Conservation (phyloP, 2,888 invertebrate species). For the Thelaira solivaga region DNA sequence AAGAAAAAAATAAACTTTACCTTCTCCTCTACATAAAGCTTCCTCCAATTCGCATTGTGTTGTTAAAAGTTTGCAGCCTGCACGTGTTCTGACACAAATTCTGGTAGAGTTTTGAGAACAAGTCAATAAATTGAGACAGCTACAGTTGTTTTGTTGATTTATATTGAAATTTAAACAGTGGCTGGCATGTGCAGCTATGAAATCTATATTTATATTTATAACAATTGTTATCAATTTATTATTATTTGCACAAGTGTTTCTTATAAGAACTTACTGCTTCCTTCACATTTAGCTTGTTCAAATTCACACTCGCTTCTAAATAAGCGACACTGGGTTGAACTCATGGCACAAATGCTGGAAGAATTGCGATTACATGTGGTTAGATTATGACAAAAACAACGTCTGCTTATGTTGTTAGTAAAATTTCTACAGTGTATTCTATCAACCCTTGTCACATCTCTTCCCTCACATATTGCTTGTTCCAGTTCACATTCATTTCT, state of each 20-base stretch:
- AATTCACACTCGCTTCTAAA: slow-evolving; percentile 38
- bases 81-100: slow-evolving; percentile 18
- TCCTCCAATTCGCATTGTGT: slow-evolving; percentile 27
- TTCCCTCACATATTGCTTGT: slow-evolving; percentile 35
- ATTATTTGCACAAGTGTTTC: slow-evolving; percentile 32
- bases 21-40: slow-evolving; percentile 31
- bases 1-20: background rate
- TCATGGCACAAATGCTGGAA: slow-evolving; percentile 13
- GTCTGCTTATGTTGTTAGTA: background rate
- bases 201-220: slow-evolving; percentile 10
- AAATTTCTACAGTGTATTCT: slow-evolving; percentile 25
- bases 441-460: background rate
- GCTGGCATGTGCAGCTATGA: background rate
- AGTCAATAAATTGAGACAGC: slow-evolving; percentile 30
- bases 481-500: slow-evolving; percentile 42
- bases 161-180: slow-evolving; percentile 41
- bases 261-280: slow-evolving; percentile 14
- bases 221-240: no score
- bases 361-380: slow-evolving; percentile 13
- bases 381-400: slow-evolving; percentile 15
- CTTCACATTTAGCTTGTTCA: slow-evolving; percentile 27
- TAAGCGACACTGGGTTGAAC: slow-evolving; percentile 8
- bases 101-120: slow-evolving; percentile 3
- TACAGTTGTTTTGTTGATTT: slow-evolving; percentile 25
- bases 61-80: slow-evolving; percentile 29